Evolutionary conservation across 2,888 invertebrate genomes (phyloP).

Genomic region (Cyaniris semiargus): DNA sequence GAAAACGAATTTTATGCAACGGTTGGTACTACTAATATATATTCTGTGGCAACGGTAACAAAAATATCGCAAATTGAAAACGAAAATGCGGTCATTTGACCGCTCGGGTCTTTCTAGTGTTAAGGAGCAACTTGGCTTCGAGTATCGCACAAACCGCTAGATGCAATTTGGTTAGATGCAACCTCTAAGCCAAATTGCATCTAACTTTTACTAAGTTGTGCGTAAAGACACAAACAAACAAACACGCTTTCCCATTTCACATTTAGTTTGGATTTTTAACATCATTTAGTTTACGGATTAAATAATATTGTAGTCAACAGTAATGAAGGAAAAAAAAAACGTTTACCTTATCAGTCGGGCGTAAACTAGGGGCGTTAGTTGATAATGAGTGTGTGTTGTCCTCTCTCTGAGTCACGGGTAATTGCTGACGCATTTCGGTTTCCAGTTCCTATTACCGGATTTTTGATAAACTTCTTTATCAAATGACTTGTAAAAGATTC

Average conservation of each 20-base stretch:
- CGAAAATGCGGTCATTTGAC: too few species aligned
- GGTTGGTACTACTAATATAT: too few species aligned
- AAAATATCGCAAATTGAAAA: too few species aligned
- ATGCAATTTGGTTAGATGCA: too few species aligned
- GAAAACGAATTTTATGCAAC: too few species aligned
- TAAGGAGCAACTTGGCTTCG: too few species aligned
- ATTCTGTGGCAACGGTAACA: too few species aligned
- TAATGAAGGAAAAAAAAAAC: not conserved
- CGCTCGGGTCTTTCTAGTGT: too few species aligned
- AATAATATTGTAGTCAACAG: not conserved
- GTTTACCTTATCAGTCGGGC: constrained; percentile 15
- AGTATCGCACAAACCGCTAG: too few species aligned
- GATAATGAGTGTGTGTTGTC: not conserved
- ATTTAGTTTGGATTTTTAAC: not conserved
- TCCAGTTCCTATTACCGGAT: constrained; percentile 7
- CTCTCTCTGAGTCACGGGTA: not conserved
- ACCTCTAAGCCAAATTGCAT: not conserved
- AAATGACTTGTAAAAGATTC: not conserved
- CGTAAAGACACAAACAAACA: not conserved
- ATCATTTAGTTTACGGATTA: not conserved
- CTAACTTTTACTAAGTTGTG: not conserved
- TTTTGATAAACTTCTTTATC: constrained; percentile 3
- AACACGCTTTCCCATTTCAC: not conserved
- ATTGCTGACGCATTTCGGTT: constrained; percentile 1
- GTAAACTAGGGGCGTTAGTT: constrained; percentile 29